These are phyloP conservation scores for Melieria picta DNA, from an alignment of 2,888 invertebrate genomes.

Conservation along the genomic window DNA sequence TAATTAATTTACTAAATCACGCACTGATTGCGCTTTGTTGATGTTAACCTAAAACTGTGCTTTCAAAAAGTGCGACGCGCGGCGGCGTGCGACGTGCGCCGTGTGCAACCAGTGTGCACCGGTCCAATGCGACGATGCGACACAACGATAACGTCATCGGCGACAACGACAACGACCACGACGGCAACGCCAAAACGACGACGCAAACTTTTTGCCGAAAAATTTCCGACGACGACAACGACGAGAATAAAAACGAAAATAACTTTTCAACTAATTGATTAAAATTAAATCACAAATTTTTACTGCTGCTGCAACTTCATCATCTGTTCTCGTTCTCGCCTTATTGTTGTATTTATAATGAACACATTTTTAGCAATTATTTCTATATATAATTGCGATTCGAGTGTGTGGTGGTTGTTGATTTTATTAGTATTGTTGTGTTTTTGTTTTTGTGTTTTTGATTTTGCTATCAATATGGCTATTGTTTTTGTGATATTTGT, in stretches of 20 bases:
- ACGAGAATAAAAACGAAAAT: background rate
- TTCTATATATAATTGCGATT: too few relatives aligned
- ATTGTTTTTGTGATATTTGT: too few relatives aligned
- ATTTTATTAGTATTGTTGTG: constrained; percentile 3
- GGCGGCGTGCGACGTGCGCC: constrained; percentile 14
- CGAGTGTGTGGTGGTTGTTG: background rate
- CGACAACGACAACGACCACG: background rate
- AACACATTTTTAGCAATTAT: constrained; percentile 11
- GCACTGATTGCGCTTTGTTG: background rate
- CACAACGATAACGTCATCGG: background rate
- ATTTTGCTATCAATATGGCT: too few relatives aligned
- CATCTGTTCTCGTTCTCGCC: too few relatives aligned
- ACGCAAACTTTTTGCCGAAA: too few relatives aligned
- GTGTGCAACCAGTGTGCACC: background rate
- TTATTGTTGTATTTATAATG: background rate
- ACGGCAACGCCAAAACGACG: too few relatives aligned
- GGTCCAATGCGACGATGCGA: too few relatives aligned
- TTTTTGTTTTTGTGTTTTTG: too few relatives aligned
- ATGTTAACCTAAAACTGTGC: constrained; percentile 43
- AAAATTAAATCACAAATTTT: constrained; percentile 23
- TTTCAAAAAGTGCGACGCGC: constrained; percentile 3
- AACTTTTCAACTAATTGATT: constrained; percentile 12
- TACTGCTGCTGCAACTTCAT: too few relatives aligned
- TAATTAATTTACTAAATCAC: too few relatives aligned
- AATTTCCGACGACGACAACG: background rate